Base-by-base conservation (phyloP, 2,888 invertebrate species). In the Lepidocyrtinus sp. region DNA sequence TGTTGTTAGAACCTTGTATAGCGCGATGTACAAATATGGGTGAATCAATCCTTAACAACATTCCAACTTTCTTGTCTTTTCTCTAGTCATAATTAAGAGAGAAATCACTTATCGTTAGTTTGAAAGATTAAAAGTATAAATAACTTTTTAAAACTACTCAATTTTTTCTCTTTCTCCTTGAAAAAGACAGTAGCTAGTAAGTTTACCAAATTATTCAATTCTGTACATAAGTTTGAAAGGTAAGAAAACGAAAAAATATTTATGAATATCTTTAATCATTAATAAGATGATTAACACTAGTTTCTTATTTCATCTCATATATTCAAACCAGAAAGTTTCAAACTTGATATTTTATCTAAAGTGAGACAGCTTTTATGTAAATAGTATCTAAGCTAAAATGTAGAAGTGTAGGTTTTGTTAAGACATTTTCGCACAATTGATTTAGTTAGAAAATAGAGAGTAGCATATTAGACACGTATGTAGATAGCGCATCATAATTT, bases 181-280 rank as follows among this genome's bases (percentile, higher is more conserved):
- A 72, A 78, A 78, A 81, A 81, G 75, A 81, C 81, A 81, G 72
- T 81, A 75, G 75, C 17, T 67, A 22, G 59, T 75, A 72, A 71
- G 70, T 64, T 55, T 1, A 46, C 15, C 50, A 63, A 64, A 55
- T 50, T 12, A 50, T 50, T n/a, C n/a, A n/a, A 50, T 50, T 50
- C 50, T 50, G 50, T 50, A 50, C 50, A 50, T 50, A 50, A 36
- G 36, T 12, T 50, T 50, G 12, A 2, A 12, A n/a, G 50, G 12
- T 36, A 50, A 50, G 50, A 12, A 15, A 50, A 17, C 12, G 17
- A 50, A 36, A 36, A 50, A 50, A 50, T 50, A 50, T 50, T 50
- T 50, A 50, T 50, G 50, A 50, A 50, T 7, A 50, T n/a, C n/a
- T n/a, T n/a, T 50, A 50, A 50, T 50, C 50, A n/a, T 50, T 50